A percentile compares a stretch with the other conserved stretches of the same genome.
Conservation (phyloP, 1,140 invertebrate species). For the Nylanderia fulva region DNA sequence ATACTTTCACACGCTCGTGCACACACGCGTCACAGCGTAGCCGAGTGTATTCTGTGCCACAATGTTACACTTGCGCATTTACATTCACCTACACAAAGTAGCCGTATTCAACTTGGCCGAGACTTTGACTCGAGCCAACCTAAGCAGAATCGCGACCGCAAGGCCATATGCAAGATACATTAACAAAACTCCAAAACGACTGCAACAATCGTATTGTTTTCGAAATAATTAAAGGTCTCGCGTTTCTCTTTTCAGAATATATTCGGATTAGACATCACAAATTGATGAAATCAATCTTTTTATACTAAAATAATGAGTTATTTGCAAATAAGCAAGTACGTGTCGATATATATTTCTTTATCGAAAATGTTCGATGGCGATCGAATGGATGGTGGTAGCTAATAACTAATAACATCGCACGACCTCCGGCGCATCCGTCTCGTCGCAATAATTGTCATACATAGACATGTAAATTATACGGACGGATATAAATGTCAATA, state of each 20-base stretch:
- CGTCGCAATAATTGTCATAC: conserved; percentile 83
- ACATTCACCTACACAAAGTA: conserved; percentile 51
- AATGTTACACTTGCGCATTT: conserved; percentile 48
- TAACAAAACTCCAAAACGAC: conserved; percentile 11
- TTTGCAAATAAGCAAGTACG: background rate
- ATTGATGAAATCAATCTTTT: background rate
- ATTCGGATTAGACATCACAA: background rate
- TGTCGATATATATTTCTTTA: background rate
- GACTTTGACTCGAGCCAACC: conserved; percentile 55
- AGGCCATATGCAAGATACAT: conserved; percentile 20
- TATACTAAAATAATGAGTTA: too few species aligned
- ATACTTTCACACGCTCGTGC: conserved; percentile 11
- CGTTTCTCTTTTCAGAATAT: background rate
- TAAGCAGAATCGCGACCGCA: conserved; percentile 49
- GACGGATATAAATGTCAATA: conserved; percentile 85
- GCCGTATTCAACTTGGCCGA: conserved; percentile 57
- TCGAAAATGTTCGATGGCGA: conserved; percentile 49
- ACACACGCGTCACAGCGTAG: background rate
- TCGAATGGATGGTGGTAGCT: conserved; percentile 55
- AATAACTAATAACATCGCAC: conserved; percentile 70
- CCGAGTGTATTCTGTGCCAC: background rate
- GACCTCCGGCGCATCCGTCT: conserved; percentile 26
- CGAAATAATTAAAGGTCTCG: conserved; percentile 15
- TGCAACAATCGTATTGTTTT: background rate
- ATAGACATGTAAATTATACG: conserved; percentile 85